phyloP scores from a whole-genome alignment of 2,888 invertebrate species.

The Drosophila meridiana region DNA sequence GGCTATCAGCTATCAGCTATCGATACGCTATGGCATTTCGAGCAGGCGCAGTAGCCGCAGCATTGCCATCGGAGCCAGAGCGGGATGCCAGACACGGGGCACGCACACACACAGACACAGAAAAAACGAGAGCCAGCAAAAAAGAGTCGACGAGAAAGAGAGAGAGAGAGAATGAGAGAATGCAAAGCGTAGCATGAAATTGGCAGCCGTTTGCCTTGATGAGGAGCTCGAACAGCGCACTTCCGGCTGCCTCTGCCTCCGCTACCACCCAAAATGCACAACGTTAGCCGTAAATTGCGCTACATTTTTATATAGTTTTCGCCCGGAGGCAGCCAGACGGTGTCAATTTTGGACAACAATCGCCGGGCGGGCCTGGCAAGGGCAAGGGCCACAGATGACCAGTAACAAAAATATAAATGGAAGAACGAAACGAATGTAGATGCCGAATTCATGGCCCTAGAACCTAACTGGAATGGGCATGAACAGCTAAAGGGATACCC shows the following conservation, averaged over 20 bases:
- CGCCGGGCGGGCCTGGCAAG: not conserved
- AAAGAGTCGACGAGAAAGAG: conserved; percentile 7
- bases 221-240: conserved; percentile 6
- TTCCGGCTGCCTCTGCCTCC: conserved; percentile 23
- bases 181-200: conserved; percentile 65
- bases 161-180: conserved; percentile 23
- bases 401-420: conserved; percentile 5
- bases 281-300: conserved; percentile 65
- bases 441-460: conserved; percentile 1
- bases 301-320: conserved; percentile 70
- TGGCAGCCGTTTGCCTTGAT: conserved; percentile 56
- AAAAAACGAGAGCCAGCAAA: not conserved
- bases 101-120: not conserved
- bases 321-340: conserved; percentile 47
- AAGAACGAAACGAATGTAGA: conserved; percentile 7
- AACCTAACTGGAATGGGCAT: not conserved
- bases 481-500: not conserved
- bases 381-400: conserved; percentile 18
- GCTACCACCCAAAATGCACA: conserved; percentile 35
- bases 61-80: conserved; percentile 25
- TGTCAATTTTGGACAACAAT: conserved; percentile 66
- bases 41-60: conserved; percentile 67
- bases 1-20: conserved; percentile 28
- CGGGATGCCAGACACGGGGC: conserved; percentile 27
- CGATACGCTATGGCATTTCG: conserved; percentile 24